Evolutionary conservation across 2,797 vertebrate species (phyloP), one percentile per base, ranked within the genome.

Genomic region (Anisognathus igniventris): DNA sequence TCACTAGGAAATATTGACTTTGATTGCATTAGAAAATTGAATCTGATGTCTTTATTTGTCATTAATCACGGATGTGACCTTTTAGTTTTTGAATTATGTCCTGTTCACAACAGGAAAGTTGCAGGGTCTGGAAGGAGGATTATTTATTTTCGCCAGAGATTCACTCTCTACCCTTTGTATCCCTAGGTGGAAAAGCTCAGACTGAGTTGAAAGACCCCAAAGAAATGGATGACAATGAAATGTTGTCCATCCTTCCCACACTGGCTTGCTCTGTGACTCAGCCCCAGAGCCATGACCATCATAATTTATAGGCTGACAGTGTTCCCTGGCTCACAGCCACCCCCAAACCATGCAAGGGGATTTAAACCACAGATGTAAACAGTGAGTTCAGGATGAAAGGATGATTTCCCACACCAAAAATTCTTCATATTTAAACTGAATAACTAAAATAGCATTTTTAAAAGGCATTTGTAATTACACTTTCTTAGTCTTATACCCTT

Each of bases 231-330:
- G 60, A 35, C 9, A 14, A 42, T 4, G 61, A 50, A 33, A 40
- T 62, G 48, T 61, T 25, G 14, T 23, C 66, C 70, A 40, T 0
- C 27, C 9, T 57, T 53, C 42, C 40, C 50, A 15, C 28, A 14
- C 4, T 51, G 61, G n/a, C n/a, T 17, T 7, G 14, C 21, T 50
- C 44, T 33, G 48, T 30, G 57, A 19, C 16, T 39, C 54, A 20
- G 1, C 7, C 47, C 22, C 39, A 25, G 2, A 8, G 1, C 27
- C 31, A 11, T 4, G 9, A 12, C 12, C 47, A 27, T 6, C 22
- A 30, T 0, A 1, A 31, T 62, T 14, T 18, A 3, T 4, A 7
- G 58, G 22, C 7, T 67, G 64, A 31, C 21, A 56, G 22, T 4
- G 31, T 9, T 19, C 40, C 33, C 58, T 65, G 67, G 48, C 87